Conservation (phyloP, 2,797 vertebrate genomes). For the Alosa sapidissima region DNA sequence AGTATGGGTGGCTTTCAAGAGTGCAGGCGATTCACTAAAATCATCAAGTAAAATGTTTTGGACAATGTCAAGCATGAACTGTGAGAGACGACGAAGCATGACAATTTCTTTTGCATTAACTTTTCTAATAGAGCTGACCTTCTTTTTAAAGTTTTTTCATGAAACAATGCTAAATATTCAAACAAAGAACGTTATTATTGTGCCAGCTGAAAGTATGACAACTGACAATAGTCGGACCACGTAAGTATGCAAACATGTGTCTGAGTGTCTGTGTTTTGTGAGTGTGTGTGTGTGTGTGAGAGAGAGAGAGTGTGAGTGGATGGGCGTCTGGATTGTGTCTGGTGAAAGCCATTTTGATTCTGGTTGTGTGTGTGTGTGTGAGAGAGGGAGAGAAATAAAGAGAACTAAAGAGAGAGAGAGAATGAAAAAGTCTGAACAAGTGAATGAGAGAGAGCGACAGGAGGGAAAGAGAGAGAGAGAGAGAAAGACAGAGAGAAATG, state of each 20-base stretch:
- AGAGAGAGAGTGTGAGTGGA: neutral
- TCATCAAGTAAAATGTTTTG: neutral
- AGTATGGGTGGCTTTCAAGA: neutral
- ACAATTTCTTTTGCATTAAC: neutral
- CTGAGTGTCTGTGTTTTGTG: neutral
- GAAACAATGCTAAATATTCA: neutral
- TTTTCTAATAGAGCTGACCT: neutral
- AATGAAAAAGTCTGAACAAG: neutral
- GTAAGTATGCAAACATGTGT: neutral
- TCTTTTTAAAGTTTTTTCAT: neutral
- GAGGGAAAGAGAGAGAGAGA: slow-evolving; percentile 7
- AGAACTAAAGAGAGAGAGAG: neutral
- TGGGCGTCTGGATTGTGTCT: neutral
- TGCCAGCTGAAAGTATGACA: neutral
- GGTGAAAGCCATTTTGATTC: neutral
- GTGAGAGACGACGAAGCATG: neutral
- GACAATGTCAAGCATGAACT: neutral
- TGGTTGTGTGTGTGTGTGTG: neutral
- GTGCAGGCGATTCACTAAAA: neutral
- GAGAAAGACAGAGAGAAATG: slow-evolving; percentile 27
- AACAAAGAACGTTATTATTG: neutral
- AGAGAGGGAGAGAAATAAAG: neutral
- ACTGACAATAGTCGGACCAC: neutral
- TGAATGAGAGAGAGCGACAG: neutral
- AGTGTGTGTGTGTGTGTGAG: neutral